Evolutionary conservation across 2,113 vertebrate genomes (phyloP), one percentile per base, ranked within the genome.

Genomic region (Onychostoma macrolepis): DNA sequence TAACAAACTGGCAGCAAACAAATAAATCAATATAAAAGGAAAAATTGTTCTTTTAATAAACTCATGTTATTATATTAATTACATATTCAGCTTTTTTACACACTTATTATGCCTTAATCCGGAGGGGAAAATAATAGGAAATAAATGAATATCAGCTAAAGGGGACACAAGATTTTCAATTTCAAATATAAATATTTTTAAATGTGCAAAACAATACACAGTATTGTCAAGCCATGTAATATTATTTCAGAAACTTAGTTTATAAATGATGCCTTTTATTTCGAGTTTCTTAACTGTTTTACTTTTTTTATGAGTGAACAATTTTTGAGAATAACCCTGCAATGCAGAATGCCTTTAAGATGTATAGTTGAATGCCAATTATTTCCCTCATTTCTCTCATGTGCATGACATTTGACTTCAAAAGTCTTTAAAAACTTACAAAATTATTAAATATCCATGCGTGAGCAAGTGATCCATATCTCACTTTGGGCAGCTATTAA

Each of bases 391-490:
- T 38, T 61, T 38, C 6, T 4, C 43, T 30, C 67, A 38, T 38
- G 17, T 71, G 43, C 75, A 38, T 61, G 21, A 65, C 56, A 43
- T 80, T 80, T 80, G 11, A 38, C 33, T 63, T 38, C 28, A 43
- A 65, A 17, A 3, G 33, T 61, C 21, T 80, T 80, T 36, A 38
- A 80, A 58, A 80, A 38, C 24, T 11, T 19, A 28, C 24, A 65
- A 19, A 30, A 63, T 65, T 19, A 61, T 81, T 80, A 1, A 17
- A 81, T 43, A 36, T 41, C 4, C 38, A 45, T 26, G 15, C 17
- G 15, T 43, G 58, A 65, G 56, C 56, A 26, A 36, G 15, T 63
- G 56, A 81, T 65, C 56, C 79, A 45, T 67, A 63, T 82, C n/a
- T 24, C 21, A 26, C 21, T 41, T 41, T 41, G 12, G 24, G 0